Conservation (phyloP, 2,113 vertebrate species). For the Indicator maculatus region DNA sequence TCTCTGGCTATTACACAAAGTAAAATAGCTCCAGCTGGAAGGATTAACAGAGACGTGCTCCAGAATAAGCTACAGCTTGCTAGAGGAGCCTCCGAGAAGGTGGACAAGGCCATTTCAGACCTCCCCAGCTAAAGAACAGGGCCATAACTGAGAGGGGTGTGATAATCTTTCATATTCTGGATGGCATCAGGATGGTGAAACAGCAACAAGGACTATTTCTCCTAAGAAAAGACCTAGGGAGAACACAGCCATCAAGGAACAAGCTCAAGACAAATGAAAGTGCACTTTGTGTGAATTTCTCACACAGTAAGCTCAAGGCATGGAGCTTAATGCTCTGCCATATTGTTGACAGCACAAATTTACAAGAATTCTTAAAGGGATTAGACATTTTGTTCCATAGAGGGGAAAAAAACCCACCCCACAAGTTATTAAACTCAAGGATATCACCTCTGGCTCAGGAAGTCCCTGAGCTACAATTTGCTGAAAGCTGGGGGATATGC, state of each 20-base stretch:
- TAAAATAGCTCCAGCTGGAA: slow-evolving; percentile 10
- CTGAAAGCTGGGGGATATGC: slow-evolving; percentile 33
- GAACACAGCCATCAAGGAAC: background rate
- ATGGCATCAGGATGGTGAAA: background rate
- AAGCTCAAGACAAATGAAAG: background rate
- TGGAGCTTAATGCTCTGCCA: background rate
- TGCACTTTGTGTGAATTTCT: background rate
- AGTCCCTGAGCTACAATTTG: slow-evolving; percentile 41
- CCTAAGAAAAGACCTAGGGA: background rate
- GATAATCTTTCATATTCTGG: background rate
- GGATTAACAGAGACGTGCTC: background rate
- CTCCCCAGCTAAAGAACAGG: background rate
- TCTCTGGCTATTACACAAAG: background rate
- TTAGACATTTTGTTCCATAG: slow-evolving; percentile 26
- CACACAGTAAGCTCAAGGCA: background rate
- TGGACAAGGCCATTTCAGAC: background rate
- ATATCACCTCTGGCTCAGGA: slow-evolving; percentile 33
- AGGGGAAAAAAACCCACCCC: background rate
- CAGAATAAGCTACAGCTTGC: background rate
- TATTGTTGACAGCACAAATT: background rate
- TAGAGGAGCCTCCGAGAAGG: background rate
- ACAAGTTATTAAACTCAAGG: slow-evolving; percentile 31
- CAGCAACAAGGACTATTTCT: background rate
- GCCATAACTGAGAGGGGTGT: background rate
- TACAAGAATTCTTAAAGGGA: background rate